These are phyloP conservation scores for Drosophila ustulata DNA, from an alignment of 2,888 invertebrate species.

Conservation along the genomic window DNA sequence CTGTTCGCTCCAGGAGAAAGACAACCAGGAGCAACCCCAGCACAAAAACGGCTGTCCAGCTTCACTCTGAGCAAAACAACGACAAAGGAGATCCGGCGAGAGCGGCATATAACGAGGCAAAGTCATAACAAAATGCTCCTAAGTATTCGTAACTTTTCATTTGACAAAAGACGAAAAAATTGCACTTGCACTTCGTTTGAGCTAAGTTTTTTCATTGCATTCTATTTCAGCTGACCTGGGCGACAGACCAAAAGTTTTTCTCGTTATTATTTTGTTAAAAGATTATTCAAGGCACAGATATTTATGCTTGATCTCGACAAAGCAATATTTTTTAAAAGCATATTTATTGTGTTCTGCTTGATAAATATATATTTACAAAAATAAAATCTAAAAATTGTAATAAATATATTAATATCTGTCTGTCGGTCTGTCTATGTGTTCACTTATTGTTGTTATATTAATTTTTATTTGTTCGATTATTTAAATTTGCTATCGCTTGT, in stretches of 20 bases:
- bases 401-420: no score
- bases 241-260: constrained; percentile 1
- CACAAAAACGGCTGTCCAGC: constrained; percentile 2
- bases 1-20: neutral
- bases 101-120: constrained; percentile 37
- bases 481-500: no score
- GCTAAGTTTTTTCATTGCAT: neutral
- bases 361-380: no score
- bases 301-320: neutral
- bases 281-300: neutral
- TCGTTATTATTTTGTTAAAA: constrained; percentile 2
- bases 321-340: neutral
- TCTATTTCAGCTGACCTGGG: neutral
- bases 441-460: no score
- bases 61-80: constrained; percentile 28
- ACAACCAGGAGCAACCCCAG: neutral
- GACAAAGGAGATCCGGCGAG: constrained; percentile 26
- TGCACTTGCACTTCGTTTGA: constrained; percentile 3
- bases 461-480: no score
- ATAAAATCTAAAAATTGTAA: no score
- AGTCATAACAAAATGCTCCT: constrained; percentile 28
- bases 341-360: neutral
- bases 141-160: constrained; percentile 14
- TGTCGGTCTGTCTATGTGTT: no score
- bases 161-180: constrained; percentile 13